These are phyloP conservation scores for Ganaspis sp. DNA, from an alignment of 1,140 invertebrate species.

Conservation along the genomic window DNA sequence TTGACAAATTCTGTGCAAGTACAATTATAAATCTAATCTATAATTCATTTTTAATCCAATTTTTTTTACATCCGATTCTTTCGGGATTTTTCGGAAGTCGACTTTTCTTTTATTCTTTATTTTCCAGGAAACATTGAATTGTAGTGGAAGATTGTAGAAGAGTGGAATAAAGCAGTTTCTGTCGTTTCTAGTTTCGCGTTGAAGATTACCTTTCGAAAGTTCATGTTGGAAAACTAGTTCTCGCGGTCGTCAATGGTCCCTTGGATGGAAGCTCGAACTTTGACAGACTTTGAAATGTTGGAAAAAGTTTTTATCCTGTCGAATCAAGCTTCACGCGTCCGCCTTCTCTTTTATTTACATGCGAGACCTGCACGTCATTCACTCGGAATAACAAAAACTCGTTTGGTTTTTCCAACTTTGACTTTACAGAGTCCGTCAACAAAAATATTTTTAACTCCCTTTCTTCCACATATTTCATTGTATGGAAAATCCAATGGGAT, in stretches of 20 bases:
- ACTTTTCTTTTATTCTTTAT: background rate
- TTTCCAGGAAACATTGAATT: background rate
- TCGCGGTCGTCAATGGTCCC: slow-evolving; percentile 18
- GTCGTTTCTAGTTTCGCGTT: background rate
- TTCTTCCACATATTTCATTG: background rate
- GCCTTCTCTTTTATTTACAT: background rate
- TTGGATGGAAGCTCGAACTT: slow-evolving; percentile 9
- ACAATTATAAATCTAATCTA: no score
- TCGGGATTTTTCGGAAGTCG: no score
- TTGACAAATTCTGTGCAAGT: no score
- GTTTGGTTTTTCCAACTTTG: background rate
- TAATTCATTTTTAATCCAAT: no score
- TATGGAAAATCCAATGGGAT: no score
- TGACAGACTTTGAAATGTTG: slow-evolving; percentile 27
- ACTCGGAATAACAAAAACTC: background rate
- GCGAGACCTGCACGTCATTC: slow-evolving; percentile 13
- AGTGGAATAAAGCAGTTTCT: background rate
- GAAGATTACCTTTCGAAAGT: slow-evolving; percentile 10
- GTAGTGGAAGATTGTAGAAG: background rate
- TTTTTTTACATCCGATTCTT: background rate
- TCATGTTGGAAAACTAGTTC: slow-evolving; percentile 13
- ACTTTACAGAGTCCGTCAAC: background rate
- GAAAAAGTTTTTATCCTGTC: slow-evolving; percentile 8
- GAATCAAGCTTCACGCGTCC: slow-evolving; percentile 4
- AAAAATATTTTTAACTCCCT: background rate